Base-by-base conservation (phyloP, 2,888 invertebrate genomes). In the Xylota sylvarum region DNA sequence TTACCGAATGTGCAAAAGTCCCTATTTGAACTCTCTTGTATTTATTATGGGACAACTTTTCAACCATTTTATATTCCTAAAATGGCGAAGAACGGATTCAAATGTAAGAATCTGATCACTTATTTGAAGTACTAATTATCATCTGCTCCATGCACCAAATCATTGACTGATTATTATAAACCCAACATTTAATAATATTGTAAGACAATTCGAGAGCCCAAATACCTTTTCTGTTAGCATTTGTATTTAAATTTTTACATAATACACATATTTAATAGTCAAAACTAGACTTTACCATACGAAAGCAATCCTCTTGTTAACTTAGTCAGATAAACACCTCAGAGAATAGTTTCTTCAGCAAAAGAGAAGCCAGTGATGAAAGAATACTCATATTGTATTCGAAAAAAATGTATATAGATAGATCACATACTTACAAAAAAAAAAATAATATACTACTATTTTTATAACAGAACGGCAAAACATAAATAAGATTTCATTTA, bases 391-490 rank as follows among this genome's bases (percentile, higher is more conserved):
- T 12, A 64, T 52, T 65, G 4, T 74, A 30, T 40, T 74, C 58
- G 37, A 62, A 23, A 23, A 23, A 74, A 23, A 58, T 83, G 77
- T 78, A 83, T 30, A 78, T 78, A 78, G 55, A 43, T 70, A 78
- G 62, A 62, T 55, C 37, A 14, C 67, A 58, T 32, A 50, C 30
- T 60, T 17, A 50, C 32, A 40, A 56, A 56, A 27, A 50, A 52
- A 62, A 30, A 19, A 46, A 35, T 14, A 67, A 62, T 23, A 23
- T 23, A 40, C 62, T 82, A 76, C 69, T 82, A 84, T 84, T 84
- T 84, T 84, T 84, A 79, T 84, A 84, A 84, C 67, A 82, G 76
- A 70, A 79, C 30, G 62, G 74, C 23, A 84, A 62, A 56, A 23
- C 37, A 62, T 56, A 58, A 56, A 56, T 43, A 48, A 35, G 0